phyloP scores from a whole-genome alignment of 2,797 vertebrate species.

The Hippocampus kuda region DNA sequence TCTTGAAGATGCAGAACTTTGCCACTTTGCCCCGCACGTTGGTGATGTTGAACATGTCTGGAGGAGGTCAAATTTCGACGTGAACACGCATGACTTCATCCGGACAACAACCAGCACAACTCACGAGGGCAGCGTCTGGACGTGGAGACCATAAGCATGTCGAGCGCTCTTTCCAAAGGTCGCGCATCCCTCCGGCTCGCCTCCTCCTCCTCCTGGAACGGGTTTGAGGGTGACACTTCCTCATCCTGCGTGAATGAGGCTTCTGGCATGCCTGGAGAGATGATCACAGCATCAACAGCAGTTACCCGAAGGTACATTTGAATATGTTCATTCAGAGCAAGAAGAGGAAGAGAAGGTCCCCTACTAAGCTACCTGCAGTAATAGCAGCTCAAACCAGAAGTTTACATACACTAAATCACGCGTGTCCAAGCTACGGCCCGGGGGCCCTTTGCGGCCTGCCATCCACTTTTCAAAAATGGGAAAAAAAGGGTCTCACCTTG shows the following conservation, averaged over 20 bases:
- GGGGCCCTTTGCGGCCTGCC: no score
- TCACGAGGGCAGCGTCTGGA: conserved; percentile 87
- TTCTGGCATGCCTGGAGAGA: conserved; percentile 79
- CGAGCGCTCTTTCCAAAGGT: conserved; percentile 80
- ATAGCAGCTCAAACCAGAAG: no score
- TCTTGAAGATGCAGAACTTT: conserved; percentile 96
- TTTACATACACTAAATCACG: no score
- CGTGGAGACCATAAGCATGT: conserved; percentile 88
- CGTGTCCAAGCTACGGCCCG: no score
- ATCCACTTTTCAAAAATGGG: no score
- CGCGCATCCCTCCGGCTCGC: conserved; percentile 79
- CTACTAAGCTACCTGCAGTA: no score
- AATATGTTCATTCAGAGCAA: not conserved
- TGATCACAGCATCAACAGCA: not conserved
- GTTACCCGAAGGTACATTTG: not conserved
- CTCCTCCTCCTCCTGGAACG: conserved; percentile 92
- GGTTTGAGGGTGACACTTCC: conserved; percentile 88
- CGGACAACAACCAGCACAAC: conserved; percentile 24
- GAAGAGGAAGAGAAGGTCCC: not conserved
- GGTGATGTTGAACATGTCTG: conserved; percentile 96
- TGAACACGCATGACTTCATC: not conserved
- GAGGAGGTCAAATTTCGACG: conserved; percentile 4
- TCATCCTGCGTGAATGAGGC: conserved; percentile 85
- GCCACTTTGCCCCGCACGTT: conserved; percentile 88
- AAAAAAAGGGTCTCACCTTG: conserved; percentile 68